phyloP scores from a whole-genome alignment of 2,888 invertebrate genomes.

The Caenorhabditis sp. region DNA sequence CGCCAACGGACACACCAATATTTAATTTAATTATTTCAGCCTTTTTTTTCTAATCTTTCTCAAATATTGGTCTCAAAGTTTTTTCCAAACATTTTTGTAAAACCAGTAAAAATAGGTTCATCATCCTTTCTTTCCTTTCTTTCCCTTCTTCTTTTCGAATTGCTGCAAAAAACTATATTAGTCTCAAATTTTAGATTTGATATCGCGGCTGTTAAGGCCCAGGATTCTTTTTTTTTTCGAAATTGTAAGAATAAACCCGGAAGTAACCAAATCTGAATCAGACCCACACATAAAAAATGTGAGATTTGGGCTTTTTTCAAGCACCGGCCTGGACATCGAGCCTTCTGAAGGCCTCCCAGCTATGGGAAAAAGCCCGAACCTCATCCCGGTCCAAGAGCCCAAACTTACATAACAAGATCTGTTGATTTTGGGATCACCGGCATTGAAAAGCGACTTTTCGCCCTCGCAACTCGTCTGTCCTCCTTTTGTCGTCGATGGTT shows the following conservation, averaged over 20 bases:
- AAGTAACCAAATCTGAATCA: too few relatives aligned
- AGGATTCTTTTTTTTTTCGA: too few relatives aligned
- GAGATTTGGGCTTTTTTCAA: too few relatives aligned
- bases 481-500: neutral
- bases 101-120: neutral
- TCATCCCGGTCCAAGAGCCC: too few relatives aligned
- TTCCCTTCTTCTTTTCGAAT: neutral
- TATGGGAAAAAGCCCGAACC: too few relatives aligned
- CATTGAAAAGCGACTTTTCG: neutral
- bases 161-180: neutral
- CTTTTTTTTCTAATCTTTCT: neutral
- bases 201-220: too few relatives aligned
- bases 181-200: neutral
- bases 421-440: neutral
- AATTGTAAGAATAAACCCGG: too few relatives aligned
- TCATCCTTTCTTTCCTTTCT: neutral
- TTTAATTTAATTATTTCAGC: neutral
- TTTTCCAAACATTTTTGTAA: neutral
- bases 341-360: too few relatives aligned
- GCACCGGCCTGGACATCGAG: too few relatives aligned
- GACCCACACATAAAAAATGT: too few relatives aligned
- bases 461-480: neutral
- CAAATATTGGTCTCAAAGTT: neutral
- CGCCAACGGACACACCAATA: neutral
- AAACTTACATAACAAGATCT: neutral